Evolutionary conservation across 2,797 vertebrate genomes (phyloP), one percentile per base, ranked within the genome.

Genomic region (Gymnopithys bicolor): DNA sequence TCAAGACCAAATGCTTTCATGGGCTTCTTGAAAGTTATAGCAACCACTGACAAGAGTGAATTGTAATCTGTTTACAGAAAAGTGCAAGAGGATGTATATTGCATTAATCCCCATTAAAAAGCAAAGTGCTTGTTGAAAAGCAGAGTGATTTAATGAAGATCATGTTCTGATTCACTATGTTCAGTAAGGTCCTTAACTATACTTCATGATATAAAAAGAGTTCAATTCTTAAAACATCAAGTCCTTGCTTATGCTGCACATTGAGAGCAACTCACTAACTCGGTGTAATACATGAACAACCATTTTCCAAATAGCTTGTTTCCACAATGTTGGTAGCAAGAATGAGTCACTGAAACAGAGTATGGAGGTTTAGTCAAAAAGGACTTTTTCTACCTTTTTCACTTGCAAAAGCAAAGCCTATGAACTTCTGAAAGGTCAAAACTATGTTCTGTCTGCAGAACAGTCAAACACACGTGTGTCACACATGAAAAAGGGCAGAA

Each of bases 1-100:
- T 8, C 13, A 67, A 66, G 37, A 16, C 11, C 5, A 13, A 60
- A 2, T 0, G 2, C 5, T 48, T 79, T 33, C 59, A 79, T 1
- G 4, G 13, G 28, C 23, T 35, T 63, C 23, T 19, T 33, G 0
- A 7, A 55, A 62, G 1, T 25, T 62, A 74, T 10, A 28, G 25
- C 19, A 52, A 35, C 11, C 15, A 41, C 22, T 7, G 21, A 49
- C 8, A 32, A 27, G 7, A 66, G 12, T 7, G 6, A 85, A 30
- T 23, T n/a, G 30, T 17, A 11, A 69, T 58, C 19, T 82, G 19
- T 14, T 8, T 43, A 8, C 21, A 64, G 23, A n/a, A 21, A 59
- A 80, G 11, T 35, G 22, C 5, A 16, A 43, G 7, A 55, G 10
- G 43, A 76, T 0, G 1, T 9, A 21, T 25, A 55, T 1, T 27